Conservation (phyloP, 2,113 vertebrate species). For the Lichenostomus cassidix region DNA sequence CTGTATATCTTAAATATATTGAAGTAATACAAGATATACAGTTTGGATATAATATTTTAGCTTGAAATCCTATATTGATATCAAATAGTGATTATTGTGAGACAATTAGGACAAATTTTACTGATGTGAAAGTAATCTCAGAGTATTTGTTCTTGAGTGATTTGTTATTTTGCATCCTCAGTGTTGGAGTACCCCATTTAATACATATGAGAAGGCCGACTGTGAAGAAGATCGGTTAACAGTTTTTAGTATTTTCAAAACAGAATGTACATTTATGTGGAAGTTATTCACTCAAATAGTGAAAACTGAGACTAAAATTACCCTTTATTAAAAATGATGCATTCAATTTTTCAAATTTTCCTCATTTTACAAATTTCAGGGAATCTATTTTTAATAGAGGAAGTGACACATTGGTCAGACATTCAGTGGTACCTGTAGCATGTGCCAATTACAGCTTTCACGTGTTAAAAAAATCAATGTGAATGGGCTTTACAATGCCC, state of each 20-base stretch:
- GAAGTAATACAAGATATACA: neutral
- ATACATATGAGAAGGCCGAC: accelerated
- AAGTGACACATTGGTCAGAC: neutral
- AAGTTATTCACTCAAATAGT: neutral
- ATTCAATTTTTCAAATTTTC: neutral
- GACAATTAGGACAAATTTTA: neutral
- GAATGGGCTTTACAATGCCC: neutral
- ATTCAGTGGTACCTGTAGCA: neutral
- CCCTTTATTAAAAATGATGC: neutral
- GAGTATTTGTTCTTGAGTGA: neutral
- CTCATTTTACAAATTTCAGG: neutral
- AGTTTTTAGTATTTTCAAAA: neutral
- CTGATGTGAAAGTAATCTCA: neutral
- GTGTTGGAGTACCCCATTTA: neutral
- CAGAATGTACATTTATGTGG: neutral
- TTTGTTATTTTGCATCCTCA: neutral
- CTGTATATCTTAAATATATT: neutral
- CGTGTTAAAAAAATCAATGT: neutral
- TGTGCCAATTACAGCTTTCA: neutral
- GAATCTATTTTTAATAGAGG: neutral
- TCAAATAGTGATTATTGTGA: neutral
- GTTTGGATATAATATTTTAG: neutral
- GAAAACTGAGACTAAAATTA: neutral
- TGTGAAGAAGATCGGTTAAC: neutral
- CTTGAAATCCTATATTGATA: neutral